Conservation (phyloP, 2,113 vertebrate genomes). For the Istiophorus platypterus region DNA sequence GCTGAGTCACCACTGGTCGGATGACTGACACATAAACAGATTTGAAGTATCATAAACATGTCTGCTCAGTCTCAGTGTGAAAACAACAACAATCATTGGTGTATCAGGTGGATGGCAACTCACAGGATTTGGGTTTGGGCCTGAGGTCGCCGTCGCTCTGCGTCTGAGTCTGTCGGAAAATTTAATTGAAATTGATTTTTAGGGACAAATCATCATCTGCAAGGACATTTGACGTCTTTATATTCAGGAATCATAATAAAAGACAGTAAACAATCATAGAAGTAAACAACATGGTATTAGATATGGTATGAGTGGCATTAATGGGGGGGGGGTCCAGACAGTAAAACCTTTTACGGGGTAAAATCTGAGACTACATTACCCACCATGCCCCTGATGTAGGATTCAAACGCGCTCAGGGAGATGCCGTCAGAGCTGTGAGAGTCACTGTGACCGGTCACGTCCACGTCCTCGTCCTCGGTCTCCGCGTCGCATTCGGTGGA, state of each 20-base stretch:
- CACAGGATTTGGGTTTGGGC: slow-evolving; percentile 83
- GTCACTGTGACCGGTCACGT: slow-evolving; percentile 38
- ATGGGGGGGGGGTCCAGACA: too few species aligned
- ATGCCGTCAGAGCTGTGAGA: slow-evolving; percentile 38
- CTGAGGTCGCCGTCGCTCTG: slow-evolving; percentile 66
- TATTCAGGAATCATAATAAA: background rate
- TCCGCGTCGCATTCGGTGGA: slow-evolving; percentile 43
- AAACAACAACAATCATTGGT: too few species aligned
- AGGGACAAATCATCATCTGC: background rate
- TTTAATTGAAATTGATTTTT: background rate
- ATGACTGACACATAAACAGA: slow-evolving; percentile 78
- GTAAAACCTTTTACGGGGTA: too few species aligned
- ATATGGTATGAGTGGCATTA: too few species aligned
- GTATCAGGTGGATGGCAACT: slow-evolving; percentile 29
- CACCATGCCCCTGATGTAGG: slow-evolving; percentile 76
- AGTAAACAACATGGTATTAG: too few species aligned
- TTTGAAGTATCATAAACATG: background rate
- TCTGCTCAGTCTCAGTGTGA: background rate
- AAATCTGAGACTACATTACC: slow-evolving; percentile 32
- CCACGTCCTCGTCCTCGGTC: slow-evolving; percentile 54
- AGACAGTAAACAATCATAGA: too few species aligned
- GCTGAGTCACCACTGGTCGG: slow-evolving; percentile 78
- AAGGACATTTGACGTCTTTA: background rate
- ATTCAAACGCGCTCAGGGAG: slow-evolving; percentile 66
- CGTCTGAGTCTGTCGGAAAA: slow-evolving; percentile 67